Evolutionary conservation across 2,888 invertebrate species (phyloP).

Genomic region (Ischnura elegans): DNA sequence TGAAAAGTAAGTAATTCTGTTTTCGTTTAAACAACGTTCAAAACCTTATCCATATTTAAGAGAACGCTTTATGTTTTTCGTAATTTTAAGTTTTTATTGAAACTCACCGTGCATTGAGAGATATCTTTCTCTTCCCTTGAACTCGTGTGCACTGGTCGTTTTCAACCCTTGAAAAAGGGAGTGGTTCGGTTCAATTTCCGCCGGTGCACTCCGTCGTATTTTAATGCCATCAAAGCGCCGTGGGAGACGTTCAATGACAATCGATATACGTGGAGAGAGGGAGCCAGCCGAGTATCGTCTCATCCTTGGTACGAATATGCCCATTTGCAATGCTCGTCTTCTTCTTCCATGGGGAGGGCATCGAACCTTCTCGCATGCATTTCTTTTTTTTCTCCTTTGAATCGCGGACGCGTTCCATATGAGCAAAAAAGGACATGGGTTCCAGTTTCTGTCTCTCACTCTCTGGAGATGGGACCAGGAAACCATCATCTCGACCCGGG

Average conservation of each 20-base stretch:
- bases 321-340: neutral
- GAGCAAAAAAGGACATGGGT: slow-evolving; percentile 1
- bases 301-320: no score
- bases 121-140: no score
- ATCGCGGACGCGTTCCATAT: neutral
- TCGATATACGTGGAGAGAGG: slow-evolving; percentile 12
- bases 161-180: no score
- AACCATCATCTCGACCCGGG: slow-evolving; percentile 5
- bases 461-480: neutral
- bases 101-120: no score
- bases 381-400: neutral
- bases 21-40: no score
- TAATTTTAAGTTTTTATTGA: no score
- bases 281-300: neutral
- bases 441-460: slow-evolving; percentile 12
- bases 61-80: no score
- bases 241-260: neutral
- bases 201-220: neutral
- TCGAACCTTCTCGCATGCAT: slow-evolving; percentile 14
- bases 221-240: neutral
- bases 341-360: neutral
- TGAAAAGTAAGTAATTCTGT: no score
- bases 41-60: no score
- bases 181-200: neutral
- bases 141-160: no score